Evolutionary conservation across 2,113 vertebrate species (phyloP).

Genomic region (Plestiodon gilberti): DNA sequence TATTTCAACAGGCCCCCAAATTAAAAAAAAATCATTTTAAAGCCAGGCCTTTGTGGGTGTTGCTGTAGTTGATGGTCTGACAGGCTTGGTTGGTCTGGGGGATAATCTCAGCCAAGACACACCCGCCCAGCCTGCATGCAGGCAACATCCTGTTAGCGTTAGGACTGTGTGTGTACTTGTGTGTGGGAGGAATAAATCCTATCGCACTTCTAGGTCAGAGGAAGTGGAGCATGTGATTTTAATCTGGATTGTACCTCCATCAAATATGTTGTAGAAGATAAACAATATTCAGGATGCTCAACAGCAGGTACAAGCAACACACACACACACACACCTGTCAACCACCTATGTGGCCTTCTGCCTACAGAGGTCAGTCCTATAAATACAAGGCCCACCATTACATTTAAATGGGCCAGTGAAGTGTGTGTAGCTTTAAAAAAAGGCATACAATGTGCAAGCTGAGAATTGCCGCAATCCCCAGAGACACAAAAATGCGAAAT

Average conservation of each 20-base stretch:
- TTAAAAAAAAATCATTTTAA: not conserved
- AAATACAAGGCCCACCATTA: not conserved
- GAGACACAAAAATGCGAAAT: not conserved
- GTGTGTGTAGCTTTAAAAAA: not conserved
- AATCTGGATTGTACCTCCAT: not conserved
- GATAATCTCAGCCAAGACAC: not conserved
- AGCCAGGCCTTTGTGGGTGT: not conserved
- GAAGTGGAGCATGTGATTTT: constrained; percentile 2
- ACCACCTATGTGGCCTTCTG: not conserved
- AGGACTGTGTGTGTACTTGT: not conserved
- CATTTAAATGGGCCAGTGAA: not conserved
- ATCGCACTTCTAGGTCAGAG: constrained; percentile 14
- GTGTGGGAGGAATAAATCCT: constrained; percentile 11
- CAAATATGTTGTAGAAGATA: not conserved
- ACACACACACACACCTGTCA: not conserved
- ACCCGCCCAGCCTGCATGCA: not conserved
- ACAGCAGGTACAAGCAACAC: not conserved
- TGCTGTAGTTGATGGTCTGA: not conserved
- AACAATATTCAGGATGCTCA: not conserved
- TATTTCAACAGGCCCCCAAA: no score
- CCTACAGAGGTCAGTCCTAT: no score
- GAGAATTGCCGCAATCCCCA: no score
- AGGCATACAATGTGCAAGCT: no score
- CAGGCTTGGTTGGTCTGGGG: not conserved
- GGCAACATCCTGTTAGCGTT: constrained; percentile 5